These are phyloP conservation scores for Urocitellus parryii DNA, from an alignment of 2,113 vertebrate species.

Conservation along the genomic window DNA sequence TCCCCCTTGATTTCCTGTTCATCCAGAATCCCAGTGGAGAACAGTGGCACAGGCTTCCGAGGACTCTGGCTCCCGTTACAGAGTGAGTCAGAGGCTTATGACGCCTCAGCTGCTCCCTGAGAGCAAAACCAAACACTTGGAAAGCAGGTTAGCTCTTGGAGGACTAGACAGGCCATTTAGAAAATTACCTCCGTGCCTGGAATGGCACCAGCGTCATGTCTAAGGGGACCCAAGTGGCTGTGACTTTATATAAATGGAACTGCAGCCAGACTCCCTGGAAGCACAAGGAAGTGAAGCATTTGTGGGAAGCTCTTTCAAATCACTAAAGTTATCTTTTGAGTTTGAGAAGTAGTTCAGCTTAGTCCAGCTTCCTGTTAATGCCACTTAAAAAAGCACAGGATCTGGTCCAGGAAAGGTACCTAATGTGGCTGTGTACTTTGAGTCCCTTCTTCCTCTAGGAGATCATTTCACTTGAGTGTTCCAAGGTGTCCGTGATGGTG, in stretches of 20 bases:
- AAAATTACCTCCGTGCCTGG: background rate
- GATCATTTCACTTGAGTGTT: no score
- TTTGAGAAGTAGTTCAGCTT: background rate
- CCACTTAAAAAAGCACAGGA: background rate
- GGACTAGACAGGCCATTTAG: background rate
- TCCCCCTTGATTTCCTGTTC: accelerated
- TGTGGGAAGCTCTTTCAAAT: conserved; percentile 18
- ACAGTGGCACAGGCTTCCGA: background rate
- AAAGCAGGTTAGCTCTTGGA: background rate
- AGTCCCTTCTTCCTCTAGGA: background rate
- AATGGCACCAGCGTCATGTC: background rate
- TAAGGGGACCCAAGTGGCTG: background rate
- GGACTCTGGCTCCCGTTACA: background rate
- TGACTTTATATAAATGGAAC: background rate
- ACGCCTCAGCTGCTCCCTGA: background rate
- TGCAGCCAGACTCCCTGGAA: background rate
- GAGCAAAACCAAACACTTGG: background rate
- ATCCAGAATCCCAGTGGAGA: background rate
- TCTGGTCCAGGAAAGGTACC: background rate
- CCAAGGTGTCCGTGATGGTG: background rate
- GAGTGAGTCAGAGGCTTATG: background rate
- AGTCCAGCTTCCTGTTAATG: background rate
- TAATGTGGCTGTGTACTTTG: background rate
- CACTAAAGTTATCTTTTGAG: background rate
- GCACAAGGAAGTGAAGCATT: background rate